A percentile compares a stretch with the other conserved stretches of the same genome.
These are phyloP conservation scores for Sweltsa coloradensis DNA, from an alignment of 1,140 invertebrate species.

Conservation along the genomic window DNA sequence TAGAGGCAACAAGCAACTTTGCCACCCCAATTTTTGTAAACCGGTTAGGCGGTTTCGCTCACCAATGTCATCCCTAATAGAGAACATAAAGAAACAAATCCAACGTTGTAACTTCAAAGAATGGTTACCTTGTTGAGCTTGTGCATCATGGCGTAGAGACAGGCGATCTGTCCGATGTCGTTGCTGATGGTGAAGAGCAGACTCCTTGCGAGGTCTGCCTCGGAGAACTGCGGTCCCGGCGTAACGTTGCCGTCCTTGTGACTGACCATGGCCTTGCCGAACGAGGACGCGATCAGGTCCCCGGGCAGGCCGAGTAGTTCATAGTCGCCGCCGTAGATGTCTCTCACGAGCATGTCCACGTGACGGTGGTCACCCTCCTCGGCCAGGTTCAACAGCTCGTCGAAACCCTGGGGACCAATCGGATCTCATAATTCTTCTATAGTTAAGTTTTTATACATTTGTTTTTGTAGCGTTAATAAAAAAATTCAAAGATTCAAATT, in stretches of 20 bases:
- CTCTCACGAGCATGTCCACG: constrained; percentile 61
- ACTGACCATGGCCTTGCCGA: constrained; percentile 50
- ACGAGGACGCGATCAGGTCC: constrained; percentile 64
- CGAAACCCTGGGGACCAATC: constrained; percentile 41
- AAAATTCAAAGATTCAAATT: too few species aligned
- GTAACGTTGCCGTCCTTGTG: constrained; percentile 20
- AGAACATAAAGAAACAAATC: neutral
- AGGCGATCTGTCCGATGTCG: constrained; percentile 65
- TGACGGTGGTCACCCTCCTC: constrained; percentile 59
- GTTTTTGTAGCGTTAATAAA: too few species aligned
- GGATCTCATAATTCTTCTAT: too few species aligned
- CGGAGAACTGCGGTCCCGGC: constrained; percentile 29
- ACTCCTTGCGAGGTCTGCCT: constrained; percentile 57
- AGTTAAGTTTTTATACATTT: too few species aligned
- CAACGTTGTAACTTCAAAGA: neutral
- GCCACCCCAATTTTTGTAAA: too few species aligned
- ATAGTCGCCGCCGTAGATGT: constrained; percentile 61
- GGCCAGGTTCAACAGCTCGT: constrained; percentile 56
- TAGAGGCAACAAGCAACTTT: too few species aligned
- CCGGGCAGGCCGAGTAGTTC: constrained; percentile 43
- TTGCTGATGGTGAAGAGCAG: constrained; percentile 62
- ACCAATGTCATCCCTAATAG: neutral
- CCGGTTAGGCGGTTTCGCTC: too few species aligned
- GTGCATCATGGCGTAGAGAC: constrained; percentile 54
- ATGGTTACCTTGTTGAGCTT: constrained; percentile 36